These are phyloP conservation scores for Saturnia pavonia DNA, from an alignment of 2,888 invertebrate species.

Conservation along the genomic window DNA sequence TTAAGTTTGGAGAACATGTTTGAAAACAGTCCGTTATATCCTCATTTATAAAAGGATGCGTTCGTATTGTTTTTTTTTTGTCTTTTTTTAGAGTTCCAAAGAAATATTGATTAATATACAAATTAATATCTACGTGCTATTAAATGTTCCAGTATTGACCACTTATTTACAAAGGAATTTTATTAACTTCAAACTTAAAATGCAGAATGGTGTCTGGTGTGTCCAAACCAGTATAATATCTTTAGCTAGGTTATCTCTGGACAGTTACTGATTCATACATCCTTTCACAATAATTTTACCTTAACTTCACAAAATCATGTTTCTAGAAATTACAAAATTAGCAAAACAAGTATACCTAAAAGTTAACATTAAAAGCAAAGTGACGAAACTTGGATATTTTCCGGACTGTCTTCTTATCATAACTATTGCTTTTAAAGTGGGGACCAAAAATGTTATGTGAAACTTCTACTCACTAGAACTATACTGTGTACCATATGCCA, in stretches of 20 bases:
- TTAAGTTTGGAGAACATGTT: constrained; percentile 58
- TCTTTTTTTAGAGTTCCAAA: constrained; percentile 1
- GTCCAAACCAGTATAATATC: neutral
- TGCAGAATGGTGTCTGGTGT: neutral
- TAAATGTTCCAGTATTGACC: neutral
- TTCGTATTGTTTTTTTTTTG: constrained; percentile 8
- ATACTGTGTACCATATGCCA: too few species aligned
- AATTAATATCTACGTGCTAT: neutral
- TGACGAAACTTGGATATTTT: too few species aligned
- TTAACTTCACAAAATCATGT: too few species aligned
- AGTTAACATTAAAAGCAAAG: too few species aligned
- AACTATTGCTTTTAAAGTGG: too few species aligned
- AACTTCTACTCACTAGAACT: too few species aligned
- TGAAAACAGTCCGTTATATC: constrained; percentile 66
- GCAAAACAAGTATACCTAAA: too few species aligned
- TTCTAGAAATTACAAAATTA: too few species aligned
- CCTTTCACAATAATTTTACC: too few species aligned
- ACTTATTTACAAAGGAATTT: neutral
- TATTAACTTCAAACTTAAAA: neutral
- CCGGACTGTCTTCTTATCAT: too few species aligned
- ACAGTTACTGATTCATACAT: neutral
- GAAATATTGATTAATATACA: neutral
- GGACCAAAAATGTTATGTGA: too few species aligned
- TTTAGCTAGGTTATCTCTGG: neutral
- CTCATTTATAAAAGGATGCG: constrained; percentile 63